Evolutionary conservation across 2,797 vertebrate species (phyloP).

Genomic region (Pelochelys cantorii): DNA sequence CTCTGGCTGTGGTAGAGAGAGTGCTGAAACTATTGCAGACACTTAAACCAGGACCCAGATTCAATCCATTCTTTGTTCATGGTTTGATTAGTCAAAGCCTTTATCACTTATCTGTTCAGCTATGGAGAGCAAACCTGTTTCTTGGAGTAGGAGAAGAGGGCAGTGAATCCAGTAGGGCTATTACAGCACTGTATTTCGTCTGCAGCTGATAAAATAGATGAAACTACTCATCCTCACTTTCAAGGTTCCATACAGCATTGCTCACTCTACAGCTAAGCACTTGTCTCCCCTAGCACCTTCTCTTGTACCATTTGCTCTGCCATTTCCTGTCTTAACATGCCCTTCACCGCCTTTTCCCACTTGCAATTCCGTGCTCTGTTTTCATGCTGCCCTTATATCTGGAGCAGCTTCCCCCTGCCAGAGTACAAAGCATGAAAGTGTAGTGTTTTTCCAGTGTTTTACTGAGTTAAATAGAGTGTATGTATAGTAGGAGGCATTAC

Average conservation of each 20-base stretch:
- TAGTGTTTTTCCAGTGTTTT: rapidly evolving
- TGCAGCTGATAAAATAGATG: neutral
- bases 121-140: rapidly evolving
- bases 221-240: rapidly evolving
- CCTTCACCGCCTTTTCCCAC: neutral
- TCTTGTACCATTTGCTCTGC: neutral
- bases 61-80: rapidly evolving
- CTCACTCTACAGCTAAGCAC: rapidly evolving
- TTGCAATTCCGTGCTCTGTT: neutral
- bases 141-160: rapidly evolving
- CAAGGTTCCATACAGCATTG: neutral
- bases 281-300: neutral
- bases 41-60: neutral
- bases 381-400: neutral
- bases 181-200: rapidly evolving
- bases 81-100: rapidly evolving
- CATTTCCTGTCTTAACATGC: neutral
- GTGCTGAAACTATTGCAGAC: neutral
- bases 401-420: neutral
- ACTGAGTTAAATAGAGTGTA: too few species aligned
- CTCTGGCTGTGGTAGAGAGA: rapidly evolving
- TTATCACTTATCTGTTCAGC: rapidly evolving
- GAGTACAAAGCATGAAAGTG: neutral
- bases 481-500: rapidly evolving
- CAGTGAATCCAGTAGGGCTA: neutral